These are phyloP conservation scores for Cheilosia urbana DNA, from an alignment of 2,888 invertebrate genomes.

Conservation along the genomic window DNA sequence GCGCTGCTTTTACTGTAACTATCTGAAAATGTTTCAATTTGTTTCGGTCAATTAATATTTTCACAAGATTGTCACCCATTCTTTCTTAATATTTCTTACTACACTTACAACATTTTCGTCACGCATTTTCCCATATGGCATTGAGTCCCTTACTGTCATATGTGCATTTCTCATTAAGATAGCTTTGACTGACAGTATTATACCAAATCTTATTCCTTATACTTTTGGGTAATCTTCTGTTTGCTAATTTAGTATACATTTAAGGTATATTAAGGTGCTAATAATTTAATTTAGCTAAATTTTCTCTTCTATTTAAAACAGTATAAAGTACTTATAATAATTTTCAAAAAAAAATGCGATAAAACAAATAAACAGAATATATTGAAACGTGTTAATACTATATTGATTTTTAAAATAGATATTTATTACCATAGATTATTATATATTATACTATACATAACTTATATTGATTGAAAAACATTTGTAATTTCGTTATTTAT, in stretches of 20 bases:
- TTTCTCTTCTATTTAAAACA: slow-evolving; percentile 44
- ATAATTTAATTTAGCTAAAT: slow-evolving; percentile 51
- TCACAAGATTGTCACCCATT: no score
- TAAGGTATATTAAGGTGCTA: slow-evolving; percentile 58
- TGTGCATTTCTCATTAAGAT: no score
- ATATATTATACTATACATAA: slow-evolving; percentile 66
- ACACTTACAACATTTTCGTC: no score
- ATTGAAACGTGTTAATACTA: slow-evolving; percentile 57
- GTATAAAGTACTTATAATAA: slow-evolving; percentile 14
- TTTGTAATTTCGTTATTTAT: slow-evolving; percentile 73
- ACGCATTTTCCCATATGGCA: no score
- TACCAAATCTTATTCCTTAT: background rate
- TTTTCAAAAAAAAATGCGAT: slow-evolving; percentile 25
- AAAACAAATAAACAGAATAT: slow-evolving; percentile 36
- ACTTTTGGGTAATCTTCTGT: background rate
- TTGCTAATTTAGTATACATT: background rate
- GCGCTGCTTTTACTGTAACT: no score
- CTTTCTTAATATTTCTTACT: no score
- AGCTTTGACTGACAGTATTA: no score
- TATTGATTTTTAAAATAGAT: slow-evolving; percentile 62
- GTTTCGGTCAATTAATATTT: no score
- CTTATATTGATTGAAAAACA: slow-evolving; percentile 64
- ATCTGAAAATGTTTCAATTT: no score
- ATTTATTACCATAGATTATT: slow-evolving; percentile 58
- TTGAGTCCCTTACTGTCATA: no score